Base-by-base conservation (phyloP, 2,888 invertebrate species). In the Phaedon cochleariae region DNA sequence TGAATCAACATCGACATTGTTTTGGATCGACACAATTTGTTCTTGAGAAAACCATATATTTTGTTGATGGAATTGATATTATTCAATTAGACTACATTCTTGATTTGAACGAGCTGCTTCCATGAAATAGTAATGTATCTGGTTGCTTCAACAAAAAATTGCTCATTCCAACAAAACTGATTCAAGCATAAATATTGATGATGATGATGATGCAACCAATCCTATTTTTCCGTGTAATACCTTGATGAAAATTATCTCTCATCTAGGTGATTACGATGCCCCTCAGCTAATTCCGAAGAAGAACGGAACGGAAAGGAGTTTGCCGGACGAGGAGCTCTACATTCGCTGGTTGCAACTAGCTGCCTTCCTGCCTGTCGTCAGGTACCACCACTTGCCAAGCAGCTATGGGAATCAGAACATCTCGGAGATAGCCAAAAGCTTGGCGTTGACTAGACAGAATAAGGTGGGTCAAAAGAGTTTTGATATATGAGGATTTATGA, bases 281-380 rank as follows among this genome's bases (percentile, higher is more conserved):
- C 88, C 90, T 1, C 70, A 74, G 12, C 87, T 76, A 76, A 87
- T 63, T 81, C 87, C 84, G 77, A 10, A 69, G 78, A 54, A 85
- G 83, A 81, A 69, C 85, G 77, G 81, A 85, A 68, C 85, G 85
- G 54, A 86, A 80, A 62, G 85, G 81, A 61, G 84, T 15, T 80
- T 93, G 41, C 93, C 93, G 0, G 92, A 93, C 72, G 89, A 90
- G 69, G 96, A 97, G 79, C 83, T 97, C 58, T 96, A 93, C 76
- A 89, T 95, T 71, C 87, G 97, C 65, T 98, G 97, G 97, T 82
- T 96, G 59, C 95, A 97, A 79, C 85, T 97, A 77, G 92, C 94
- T 1, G 93, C 94, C 0, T 97, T 97, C 81, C 84, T 98, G 74
- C 97, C 97, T 0, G 93, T 95, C 0, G 92, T 98, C 84, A 92